These are phyloP conservation scores for Tinea semifulvella DNA, from an alignment of 2,888 invertebrate species.

Conservation along the genomic window DNA sequence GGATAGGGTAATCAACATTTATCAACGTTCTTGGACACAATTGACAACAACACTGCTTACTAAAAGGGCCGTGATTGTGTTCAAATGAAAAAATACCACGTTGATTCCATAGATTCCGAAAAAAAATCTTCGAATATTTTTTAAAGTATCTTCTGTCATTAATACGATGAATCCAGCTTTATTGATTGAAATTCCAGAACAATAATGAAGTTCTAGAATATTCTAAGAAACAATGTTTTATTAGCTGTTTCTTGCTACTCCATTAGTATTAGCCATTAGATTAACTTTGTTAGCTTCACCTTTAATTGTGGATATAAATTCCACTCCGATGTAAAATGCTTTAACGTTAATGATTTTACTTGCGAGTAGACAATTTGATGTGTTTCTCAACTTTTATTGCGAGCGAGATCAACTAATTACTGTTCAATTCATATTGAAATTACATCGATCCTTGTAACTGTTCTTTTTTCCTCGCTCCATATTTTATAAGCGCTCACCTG, in stretches of 20 bases:
- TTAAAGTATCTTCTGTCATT: no score
- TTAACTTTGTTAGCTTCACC: no score
- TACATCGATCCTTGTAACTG: slow-evolving; percentile 3
- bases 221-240: slow-evolving; percentile 1
- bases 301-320: slow-evolving; percentile 5
- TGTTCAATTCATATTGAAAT: neutral
- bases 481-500: slow-evolving; percentile 11
- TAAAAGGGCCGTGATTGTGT: no score
- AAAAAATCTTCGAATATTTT: no score
- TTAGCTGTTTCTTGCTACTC: neutral
- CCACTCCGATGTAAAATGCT: neutral
- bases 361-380: slow-evolving; percentile 4
- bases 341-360: slow-evolving; percentile 4
- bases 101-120: no score
- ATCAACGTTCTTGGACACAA: no score
- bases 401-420: slow-evolving; percentile 1
- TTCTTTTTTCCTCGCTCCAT: slow-evolving; percentile 6
- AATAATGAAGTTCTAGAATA: no score
- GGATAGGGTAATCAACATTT: no score
- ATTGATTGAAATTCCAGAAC: no score
- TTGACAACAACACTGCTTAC: no score
- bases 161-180: no score
- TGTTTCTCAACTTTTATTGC: neutral
- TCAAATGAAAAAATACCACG: no score
- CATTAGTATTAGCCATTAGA: neutral